These are phyloP conservation scores for Axea sp. DNA, from an alignment of 2,888 invertebrate species.

Conservation along the genomic window DNA sequence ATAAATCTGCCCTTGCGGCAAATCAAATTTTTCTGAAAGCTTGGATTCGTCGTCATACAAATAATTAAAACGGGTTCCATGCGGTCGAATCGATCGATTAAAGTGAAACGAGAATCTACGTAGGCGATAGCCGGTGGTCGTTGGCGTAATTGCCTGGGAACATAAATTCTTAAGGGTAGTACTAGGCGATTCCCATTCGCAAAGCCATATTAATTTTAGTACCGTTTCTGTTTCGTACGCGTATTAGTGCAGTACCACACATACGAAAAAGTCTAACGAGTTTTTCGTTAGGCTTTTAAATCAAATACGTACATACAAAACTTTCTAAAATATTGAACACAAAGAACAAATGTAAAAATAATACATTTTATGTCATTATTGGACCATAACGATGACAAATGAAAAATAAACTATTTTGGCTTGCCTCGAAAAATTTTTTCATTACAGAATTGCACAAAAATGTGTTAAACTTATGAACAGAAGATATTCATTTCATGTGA, in stretches of 20 bases:
- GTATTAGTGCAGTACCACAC: constrained; percentile 12
- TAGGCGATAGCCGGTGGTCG: constrained; percentile 52
- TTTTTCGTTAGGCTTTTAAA: constrained; percentile 29
- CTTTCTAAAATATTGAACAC: constrained; percentile 31
- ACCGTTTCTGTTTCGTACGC: constrained; percentile 49
- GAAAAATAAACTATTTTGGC: too few species aligned
- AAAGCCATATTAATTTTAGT: constrained; percentile 62
- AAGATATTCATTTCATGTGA: too few species aligned
- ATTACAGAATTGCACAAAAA: too few species aligned
- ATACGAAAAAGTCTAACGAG: constrained; percentile 42
- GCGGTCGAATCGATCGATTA: constrained; percentile 57
- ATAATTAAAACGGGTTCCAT: constrained; percentile 52
- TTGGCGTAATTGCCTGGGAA: constrained; percentile 60
- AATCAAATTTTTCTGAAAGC: constrained; percentile 38
- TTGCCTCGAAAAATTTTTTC: too few species aligned
- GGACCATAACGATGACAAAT: too few species aligned
- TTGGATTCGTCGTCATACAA: constrained; percentile 31
- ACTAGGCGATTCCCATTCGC: constrained; percentile 54
- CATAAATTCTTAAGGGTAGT: constrained; percentile 62
- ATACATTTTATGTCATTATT: constrained; percentile 19
- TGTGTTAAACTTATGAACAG: too few species aligned
- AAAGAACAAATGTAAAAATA: constrained; percentile 3
- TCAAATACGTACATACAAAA: constrained; percentile 18
- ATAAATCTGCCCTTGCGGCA: constrained; percentile 5
- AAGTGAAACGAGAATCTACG: constrained; percentile 59